Conservation (phyloP, 2,888 invertebrate genomes). For the Trachelus tabidus region DNA sequence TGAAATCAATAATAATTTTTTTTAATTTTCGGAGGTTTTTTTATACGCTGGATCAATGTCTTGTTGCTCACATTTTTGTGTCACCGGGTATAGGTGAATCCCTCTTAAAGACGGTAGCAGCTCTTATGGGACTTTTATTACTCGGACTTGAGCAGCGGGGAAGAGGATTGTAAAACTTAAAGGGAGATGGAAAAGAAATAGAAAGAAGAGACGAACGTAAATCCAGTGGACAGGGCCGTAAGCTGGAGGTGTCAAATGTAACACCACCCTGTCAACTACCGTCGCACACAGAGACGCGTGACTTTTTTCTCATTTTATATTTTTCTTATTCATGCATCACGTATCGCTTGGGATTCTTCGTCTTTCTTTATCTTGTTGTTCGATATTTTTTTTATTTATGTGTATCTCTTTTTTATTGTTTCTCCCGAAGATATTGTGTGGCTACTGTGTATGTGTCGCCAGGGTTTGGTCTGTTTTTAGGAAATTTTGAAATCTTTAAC, state of each 20-base stretch:
- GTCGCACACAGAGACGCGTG: conserved; percentile 50
- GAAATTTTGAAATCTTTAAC: neutral
- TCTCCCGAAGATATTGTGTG: neutral
- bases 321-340: neutral
- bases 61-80: neutral
- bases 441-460: neutral
- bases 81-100: neutral
- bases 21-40: neutral
- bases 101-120: neutral
- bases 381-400: neutral
- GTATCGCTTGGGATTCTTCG: neutral
- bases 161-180: neutral
- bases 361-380: neutral
- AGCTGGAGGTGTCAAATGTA: conserved; percentile 58
- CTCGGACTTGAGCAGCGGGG: neutral
- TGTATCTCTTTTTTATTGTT: neutral
- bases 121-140: neutral
- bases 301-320: conserved; percentile 29
- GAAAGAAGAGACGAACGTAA: neutral
- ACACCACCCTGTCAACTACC: conserved; percentile 59
- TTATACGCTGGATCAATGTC: neutral
- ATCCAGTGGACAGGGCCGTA: neutral
- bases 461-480: neutral
- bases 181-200: neutral
- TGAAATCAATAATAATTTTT: neutral